Conservation (phyloP, 2,888 invertebrate genomes). For the Agriopis leucophaearia region DNA sequence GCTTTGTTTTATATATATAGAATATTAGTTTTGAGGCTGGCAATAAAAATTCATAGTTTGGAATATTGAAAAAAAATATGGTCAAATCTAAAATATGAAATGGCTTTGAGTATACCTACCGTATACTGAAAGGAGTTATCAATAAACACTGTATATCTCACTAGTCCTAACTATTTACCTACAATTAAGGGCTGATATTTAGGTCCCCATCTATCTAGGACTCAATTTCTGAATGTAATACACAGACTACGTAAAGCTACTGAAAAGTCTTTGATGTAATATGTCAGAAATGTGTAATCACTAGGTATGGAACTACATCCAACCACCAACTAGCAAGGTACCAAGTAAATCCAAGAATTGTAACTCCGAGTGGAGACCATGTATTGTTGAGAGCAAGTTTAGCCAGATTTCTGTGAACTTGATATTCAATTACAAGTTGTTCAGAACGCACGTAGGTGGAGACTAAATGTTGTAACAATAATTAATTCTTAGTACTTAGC, state of each 20-base stretch:
- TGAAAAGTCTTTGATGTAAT: too few relatives aligned
- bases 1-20: too few relatives aligned
- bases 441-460: not conserved
- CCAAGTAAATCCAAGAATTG: not conserved
- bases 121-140: too few relatives aligned
- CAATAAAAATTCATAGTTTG: too few relatives aligned
- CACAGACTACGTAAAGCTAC: too few relatives aligned
- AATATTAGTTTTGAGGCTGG: too few relatives aligned
- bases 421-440: constrained; percentile 6
- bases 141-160: too few relatives aligned
- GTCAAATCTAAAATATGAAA: too few relatives aligned
- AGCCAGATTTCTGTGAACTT: not conserved
- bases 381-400: not conserved
- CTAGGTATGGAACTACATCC: not conserved
- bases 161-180: too few relatives aligned
- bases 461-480: not conserved
- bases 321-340: not conserved
- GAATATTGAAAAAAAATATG: too few relatives aligned
- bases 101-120: not conserved
- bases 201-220: not conserved
- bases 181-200: not conserved
- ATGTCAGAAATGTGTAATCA: not conserved
- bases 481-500: not conserved
- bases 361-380: not conserved
- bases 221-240: not conserved